Evolutionary conservation across 2,797 vertebrate genomes (phyloP), one percentile per base, ranked within the genome.

Genomic region (Pseudochaenichthys georgianus): DNA sequence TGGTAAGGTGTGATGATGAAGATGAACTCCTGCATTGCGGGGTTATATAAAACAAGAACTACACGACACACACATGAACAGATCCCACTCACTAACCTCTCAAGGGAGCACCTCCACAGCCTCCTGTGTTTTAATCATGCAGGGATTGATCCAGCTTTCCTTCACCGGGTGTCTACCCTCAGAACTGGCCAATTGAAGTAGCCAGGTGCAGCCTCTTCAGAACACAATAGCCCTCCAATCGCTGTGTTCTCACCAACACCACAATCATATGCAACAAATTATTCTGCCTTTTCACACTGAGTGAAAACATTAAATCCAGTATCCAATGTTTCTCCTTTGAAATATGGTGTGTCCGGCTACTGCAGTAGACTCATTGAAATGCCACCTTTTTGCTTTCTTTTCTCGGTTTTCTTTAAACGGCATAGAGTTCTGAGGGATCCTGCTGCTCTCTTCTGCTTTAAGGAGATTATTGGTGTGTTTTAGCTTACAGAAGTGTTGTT

Each of bases 151-250:
- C 81, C 80, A 65, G 42, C 74, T 88, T 71, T 70, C 74, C 54
- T 72, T 71, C 68, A 68, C 42, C 70, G 66, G 52, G 53, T 68
- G 69, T 75, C 65, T 67, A 43, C 58, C 73, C 70, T 87, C 41
- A 4, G 82, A 68, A 65, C 34, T 15, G 38, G 61, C 60, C 79
- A 72, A 64, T 73, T 89, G 81, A 82, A 92, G 80, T 80, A 83
- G 81, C 87, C 90, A 93, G 86, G 80, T 92, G 90, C 71, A 81
- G 70, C 75, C 84, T 88, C 85, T 90, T 85, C 70, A 83, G 58
- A 84, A 80, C 75, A 83, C 77, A 81, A 80, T 71, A 73, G 73
- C 70, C 67, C 74, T 87, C 64, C 64, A 75, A 83, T 76, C 72
- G 68, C 70, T 41, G 55, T 72, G 62, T 81, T 73, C 55, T 66